Evolutionary conservation across 2,888 invertebrate species (phyloP).

Genomic region (Drosophila diplacantha): DNA sequence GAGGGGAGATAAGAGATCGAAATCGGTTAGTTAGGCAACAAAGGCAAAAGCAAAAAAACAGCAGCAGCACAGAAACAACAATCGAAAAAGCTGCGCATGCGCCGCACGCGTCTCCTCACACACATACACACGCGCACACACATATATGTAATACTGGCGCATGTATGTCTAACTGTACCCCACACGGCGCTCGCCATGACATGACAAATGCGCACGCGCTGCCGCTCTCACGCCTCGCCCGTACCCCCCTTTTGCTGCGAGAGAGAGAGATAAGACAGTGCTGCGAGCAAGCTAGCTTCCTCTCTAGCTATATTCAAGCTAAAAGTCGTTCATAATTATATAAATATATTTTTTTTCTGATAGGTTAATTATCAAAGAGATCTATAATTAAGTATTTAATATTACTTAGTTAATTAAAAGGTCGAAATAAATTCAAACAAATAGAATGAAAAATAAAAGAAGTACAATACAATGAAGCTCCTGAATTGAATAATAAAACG

Average conservation of each 20-base stretch:
- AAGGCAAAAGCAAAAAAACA: background rate
- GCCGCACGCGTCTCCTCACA: slow-evolving; percentile 46
- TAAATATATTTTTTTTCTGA: background rate
- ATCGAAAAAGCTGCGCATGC: slow-evolving; percentile 53
- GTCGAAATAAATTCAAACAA: background rate
- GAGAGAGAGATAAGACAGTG: background rate
- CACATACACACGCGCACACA: slow-evolving; percentile 18
- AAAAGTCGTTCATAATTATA: background rate
- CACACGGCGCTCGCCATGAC: slow-evolving; percentile 11
- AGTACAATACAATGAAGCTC: background rate
- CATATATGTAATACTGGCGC: slow-evolving; percentile 47
- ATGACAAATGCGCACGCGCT: slow-evolving; percentile 55
- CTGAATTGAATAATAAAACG: background rate
- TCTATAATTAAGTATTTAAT: background rate
- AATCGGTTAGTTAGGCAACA: slow-evolving; percentile 25
- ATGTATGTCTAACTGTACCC: slow-evolving; percentile 57
- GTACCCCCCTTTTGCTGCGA: background rate
- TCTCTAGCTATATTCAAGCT: background rate
- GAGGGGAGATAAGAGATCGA: slow-evolving; percentile 18
- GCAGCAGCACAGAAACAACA: slow-evolving; percentile 6
- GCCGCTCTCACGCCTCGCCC: slow-evolving; percentile 20
- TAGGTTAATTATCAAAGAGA: background rate
- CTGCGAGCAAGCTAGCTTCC: background rate
- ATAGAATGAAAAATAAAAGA: background rate
- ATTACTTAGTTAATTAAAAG: background rate